Evolutionary conservation across 1,140 invertebrate species (phyloP).

Genomic region (Monochamus saltuarius): DNA sequence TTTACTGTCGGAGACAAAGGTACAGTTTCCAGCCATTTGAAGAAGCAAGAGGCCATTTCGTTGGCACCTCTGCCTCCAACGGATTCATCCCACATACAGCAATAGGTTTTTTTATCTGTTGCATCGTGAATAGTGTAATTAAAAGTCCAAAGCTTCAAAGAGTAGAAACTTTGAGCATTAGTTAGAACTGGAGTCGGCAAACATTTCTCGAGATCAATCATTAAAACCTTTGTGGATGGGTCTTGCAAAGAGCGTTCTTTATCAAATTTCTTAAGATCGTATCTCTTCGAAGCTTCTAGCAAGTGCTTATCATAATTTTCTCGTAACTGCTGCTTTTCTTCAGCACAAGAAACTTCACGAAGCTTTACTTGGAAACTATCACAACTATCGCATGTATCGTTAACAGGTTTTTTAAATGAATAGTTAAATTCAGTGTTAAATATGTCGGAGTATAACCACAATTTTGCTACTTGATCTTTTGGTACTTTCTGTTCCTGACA

Average conservation of each 20-base stretch:
- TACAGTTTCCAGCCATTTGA: slow-evolving; percentile 1
- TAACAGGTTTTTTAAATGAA: too few relatives aligned
- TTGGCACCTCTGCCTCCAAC: slow-evolving; percentile 16
- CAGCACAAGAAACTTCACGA: too few relatives aligned
- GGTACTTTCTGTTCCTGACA: not conserved
- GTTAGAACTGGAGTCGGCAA: slow-evolving; percentile 17
- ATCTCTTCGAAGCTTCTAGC: too few relatives aligned
- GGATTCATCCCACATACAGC: slow-evolving; percentile 23
- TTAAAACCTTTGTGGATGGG: not conserved
- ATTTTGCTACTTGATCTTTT: too few relatives aligned
- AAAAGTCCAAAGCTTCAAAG: slow-evolving; percentile 18
- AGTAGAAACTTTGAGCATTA: slow-evolving; percentile 25
- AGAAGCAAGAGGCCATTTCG: slow-evolving; percentile 19
- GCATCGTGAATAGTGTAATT: slow-evolving; percentile 21
- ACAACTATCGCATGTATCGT: too few relatives aligned
- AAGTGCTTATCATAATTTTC: too few relatives aligned
- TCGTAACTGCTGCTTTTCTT: too few relatives aligned
- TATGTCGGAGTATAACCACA: too few relatives aligned
- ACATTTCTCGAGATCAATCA: slow-evolving; percentile 19
- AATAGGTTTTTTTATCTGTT: slow-evolving; percentile 1
- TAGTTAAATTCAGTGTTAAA: too few relatives aligned
- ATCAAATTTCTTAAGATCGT: too few relatives aligned
- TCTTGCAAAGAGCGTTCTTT: too few relatives aligned
- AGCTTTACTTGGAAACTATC: too few relatives aligned
- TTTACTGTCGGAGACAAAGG: slow-evolving; percentile 1